Evolutionary conservation across 2,888 invertebrate genomes (phyloP).

Genomic region (Pyrrhosoma nymphula): DNA sequence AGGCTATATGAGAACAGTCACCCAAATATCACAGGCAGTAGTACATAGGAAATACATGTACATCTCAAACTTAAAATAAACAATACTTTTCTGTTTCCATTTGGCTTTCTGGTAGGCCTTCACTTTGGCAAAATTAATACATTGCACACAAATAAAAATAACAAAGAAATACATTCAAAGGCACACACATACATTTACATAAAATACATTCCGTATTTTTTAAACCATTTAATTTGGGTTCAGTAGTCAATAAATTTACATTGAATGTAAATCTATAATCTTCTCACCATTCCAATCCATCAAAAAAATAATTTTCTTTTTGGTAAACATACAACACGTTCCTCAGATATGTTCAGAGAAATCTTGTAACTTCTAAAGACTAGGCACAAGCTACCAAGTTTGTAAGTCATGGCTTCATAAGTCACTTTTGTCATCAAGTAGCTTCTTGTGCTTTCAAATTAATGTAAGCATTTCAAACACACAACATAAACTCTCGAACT

Average conservation of each 20-base stretch:
- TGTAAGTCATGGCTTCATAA: conserved; percentile 51
- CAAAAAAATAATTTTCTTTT: conserved; percentile 62
- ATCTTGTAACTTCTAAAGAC: conserved; percentile 5
- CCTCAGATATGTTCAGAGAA: conserved; percentile 63
- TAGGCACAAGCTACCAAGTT: conserved; percentile 52
- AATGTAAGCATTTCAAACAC: background rate
- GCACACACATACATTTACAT: conserved; percentile 59
- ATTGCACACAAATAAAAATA: conserved; percentile 52
- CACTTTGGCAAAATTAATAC: conserved; percentile 5
- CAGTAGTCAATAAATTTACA: background rate
- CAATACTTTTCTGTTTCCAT: conserved; percentile 23
- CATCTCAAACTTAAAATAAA: conserved; percentile 43
- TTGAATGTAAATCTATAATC: background rate
- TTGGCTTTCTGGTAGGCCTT: conserved; percentile 18
- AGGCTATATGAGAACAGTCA: conserved; percentile 55
- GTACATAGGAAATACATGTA: conserved; percentile 57
- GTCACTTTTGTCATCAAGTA: conserved; percentile 25
- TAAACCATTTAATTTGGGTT: conserved; percentile 24
- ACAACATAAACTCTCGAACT: conserved; percentile 35
- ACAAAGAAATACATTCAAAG: conserved; percentile 38
- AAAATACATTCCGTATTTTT: conserved; percentile 44
- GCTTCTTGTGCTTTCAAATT: conserved; percentile 34
- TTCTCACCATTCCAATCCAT: conserved; percentile 24
- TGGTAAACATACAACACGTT: conserved; percentile 5
- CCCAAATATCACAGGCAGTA: conserved; percentile 64